A percentile compares a stretch with the other conserved stretches of the same genome.
phyloP scores from a whole-genome alignment of 2,113 vertebrate species.

The Megaleporinus macrocephalus region DNA sequence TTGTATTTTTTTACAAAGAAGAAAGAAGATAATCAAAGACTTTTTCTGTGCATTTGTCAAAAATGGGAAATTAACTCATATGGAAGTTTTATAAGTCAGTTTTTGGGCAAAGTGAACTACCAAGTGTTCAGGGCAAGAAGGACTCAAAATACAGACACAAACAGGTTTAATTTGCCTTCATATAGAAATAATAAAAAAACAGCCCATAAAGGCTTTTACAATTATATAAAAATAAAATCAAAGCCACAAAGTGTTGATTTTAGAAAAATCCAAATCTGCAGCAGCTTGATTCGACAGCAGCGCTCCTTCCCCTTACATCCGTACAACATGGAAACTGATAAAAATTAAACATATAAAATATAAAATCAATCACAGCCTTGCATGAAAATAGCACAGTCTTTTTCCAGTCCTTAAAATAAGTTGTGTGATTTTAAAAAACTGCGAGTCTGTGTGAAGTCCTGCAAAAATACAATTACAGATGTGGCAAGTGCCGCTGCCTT shows the following conservation, averaged over 20 bases:
- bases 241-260: conserved; percentile 9
- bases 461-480: background rate
- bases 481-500: background rate
- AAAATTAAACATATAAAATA: conserved; percentile 28
- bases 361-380: background rate
- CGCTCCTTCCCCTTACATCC: background rate
- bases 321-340: background rate
- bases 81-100: too few relatives aligned
- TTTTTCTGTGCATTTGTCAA: too few relatives aligned
- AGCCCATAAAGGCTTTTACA: background rate
- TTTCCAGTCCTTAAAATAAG: conserved; percentile 37
- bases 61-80: too few relatives aligned
- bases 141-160: background rate
- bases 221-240: conserved; percentile 7
- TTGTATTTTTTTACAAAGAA: too few relatives aligned
- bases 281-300: background rate
- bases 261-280: conserved; percentile 13
- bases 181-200: background rate
- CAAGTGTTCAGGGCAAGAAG: background rate
- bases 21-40: too few relatives aligned
- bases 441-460: background rate
- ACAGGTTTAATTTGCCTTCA: background rate
- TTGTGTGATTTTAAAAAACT: conserved; percentile 20
- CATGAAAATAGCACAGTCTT: conserved; percentile 39
- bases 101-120: background rate